Evolutionary conservation across 2,113 vertebrate species (phyloP).

Genomic region (Marcusenius ussheri): DNA sequence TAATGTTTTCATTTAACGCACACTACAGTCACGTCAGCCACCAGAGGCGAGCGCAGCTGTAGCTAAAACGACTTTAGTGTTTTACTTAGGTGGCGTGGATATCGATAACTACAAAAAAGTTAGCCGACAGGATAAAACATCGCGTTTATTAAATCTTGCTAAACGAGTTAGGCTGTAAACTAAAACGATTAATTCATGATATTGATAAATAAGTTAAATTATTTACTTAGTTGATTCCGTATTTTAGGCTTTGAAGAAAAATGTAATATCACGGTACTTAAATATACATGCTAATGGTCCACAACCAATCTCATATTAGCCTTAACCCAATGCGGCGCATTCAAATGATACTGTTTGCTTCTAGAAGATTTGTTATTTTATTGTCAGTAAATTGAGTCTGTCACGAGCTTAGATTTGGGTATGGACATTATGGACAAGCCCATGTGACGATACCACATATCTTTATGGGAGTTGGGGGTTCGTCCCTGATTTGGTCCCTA

Average conservation of each 20-base stretch:
- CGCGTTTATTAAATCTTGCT: neutral
- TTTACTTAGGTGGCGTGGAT: neutral
- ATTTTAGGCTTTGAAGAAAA: neutral
- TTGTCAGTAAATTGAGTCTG: neutral
- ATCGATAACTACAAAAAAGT: neutral
- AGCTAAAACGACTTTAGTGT: neutral
- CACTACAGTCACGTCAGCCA: neutral
- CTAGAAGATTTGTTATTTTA: neutral
- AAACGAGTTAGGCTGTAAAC: neutral
- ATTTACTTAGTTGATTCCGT: neutral
- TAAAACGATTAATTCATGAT: neutral
- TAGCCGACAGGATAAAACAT: neutral
- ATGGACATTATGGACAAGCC: neutral
- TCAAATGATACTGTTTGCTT: neutral
- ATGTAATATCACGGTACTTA: neutral
- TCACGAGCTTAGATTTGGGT: neutral
- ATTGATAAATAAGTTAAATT: neutral
- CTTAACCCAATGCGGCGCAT: neutral
- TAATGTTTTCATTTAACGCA: neutral
- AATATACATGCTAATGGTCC: neutral
- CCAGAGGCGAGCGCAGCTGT: neutral
- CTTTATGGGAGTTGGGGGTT: neutral
- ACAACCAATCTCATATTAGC: neutral
- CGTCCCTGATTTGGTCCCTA: neutral
- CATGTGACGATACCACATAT: neutral